Evolutionary conservation across 2,113 vertebrate species (phyloP).

Genomic region (Engystomops pustulosus): DNA sequence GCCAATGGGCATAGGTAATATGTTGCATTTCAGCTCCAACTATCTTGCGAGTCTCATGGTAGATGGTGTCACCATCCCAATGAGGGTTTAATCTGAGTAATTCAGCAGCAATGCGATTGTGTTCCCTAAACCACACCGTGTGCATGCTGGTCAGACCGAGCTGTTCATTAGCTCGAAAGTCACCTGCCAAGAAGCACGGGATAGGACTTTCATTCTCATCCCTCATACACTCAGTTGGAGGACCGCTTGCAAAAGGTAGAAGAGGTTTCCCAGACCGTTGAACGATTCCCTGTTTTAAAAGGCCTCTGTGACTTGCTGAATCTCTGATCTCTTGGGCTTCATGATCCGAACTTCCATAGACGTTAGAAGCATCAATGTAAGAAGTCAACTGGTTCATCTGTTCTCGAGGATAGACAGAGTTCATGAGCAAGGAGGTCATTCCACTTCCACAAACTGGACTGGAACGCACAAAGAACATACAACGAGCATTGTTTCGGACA

Average conservation of each 20-base stretch:
- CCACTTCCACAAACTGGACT: conserved; percentile 97
- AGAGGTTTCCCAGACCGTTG: conserved; percentile 94
- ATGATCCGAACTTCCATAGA: conserved; percentile 90
- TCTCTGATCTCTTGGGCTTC: conserved; percentile 91
- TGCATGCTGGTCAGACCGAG: conserved; percentile 95
- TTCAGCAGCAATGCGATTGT: conserved; percentile 92
- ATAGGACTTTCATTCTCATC: conserved; percentile 97
- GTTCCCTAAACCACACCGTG: conserved; percentile 95
- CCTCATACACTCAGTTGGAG: conserved; percentile 95
- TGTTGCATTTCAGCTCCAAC: conserved; percentile 97
- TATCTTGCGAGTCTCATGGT: conserved; percentile 95
- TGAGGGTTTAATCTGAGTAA: conserved; percentile 92
- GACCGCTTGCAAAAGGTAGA: conserved; percentile 91
- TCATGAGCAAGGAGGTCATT: conserved; percentile 98
- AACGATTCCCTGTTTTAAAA: conserved; percentile 92
- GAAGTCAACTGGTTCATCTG: conserved; percentile 98
- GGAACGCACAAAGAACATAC: conserved; percentile 98
- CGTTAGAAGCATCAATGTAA: conserved; percentile 93
- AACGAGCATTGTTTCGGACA: conserved; percentile 83
- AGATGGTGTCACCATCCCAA: conserved; percentile 97
- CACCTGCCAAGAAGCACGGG: conserved; percentile 95
- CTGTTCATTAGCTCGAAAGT: conserved; percentile 96
- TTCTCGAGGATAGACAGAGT: conserved; percentile 94
- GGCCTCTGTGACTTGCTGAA: conserved; percentile 90
- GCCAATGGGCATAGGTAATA: conserved; percentile 96